phyloP scores from a whole-genome alignment of 2,797 vertebrate genomes.

The Apodemus agrarius region DNA sequence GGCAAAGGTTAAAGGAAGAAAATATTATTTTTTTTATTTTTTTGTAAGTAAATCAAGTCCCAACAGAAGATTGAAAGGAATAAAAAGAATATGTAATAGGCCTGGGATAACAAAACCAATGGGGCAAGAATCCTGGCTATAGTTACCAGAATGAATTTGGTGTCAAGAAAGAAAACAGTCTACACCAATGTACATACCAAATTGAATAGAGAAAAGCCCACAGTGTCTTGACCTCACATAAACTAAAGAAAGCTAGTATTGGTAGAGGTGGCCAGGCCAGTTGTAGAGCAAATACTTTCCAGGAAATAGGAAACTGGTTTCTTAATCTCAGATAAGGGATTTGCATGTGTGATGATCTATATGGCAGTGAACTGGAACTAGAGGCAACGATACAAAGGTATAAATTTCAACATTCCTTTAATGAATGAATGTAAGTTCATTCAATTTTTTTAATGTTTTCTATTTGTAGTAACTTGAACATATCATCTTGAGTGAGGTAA shows the following conservation, averaged over 20 bases:
- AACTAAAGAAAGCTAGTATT: accelerated
- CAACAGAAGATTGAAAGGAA: neutral
- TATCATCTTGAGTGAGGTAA: too few species aligned
- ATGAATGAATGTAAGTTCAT: neutral
- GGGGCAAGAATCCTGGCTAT: too few species aligned
- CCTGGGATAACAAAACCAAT: neutral
- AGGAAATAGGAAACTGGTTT: neutral
- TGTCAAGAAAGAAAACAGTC: too few species aligned
- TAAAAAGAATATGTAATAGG: neutral
- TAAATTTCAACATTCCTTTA: neutral
- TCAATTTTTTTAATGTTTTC: too few species aligned
- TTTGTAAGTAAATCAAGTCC: neutral
- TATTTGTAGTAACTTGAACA: neutral
- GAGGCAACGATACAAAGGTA: neutral
- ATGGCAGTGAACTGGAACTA: too few species aligned
- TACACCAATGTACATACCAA: too few species aligned
- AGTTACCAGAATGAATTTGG: too few species aligned
- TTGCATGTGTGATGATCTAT: neutral
- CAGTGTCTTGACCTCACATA: too few species aligned
- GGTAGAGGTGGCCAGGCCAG: too few species aligned
- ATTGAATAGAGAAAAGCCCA: too few species aligned
- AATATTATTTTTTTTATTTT: neutral
- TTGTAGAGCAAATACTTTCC: neutral
- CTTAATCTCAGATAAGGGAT: neutral
- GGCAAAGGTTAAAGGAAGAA: neutral